These are phyloP conservation scores for Peromyscus californicus DNA, from an alignment of 2,113 vertebrate genomes.

Conservation along the genomic window DNA sequence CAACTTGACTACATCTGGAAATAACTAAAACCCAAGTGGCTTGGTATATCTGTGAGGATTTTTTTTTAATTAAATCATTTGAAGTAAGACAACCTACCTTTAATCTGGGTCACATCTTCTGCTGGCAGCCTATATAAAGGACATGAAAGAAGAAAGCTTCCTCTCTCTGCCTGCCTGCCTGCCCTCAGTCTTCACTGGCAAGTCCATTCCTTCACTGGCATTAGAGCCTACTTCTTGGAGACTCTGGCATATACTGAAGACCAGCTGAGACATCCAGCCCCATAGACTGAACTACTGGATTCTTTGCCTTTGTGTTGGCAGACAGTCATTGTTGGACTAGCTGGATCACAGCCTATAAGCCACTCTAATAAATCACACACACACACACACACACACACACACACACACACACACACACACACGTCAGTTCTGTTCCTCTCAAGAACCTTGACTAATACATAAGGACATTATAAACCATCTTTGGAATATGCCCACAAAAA, in stretches of 20 bases:
- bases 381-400: not conserved
- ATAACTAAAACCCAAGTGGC: not conserved
- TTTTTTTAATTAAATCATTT: not conserved
- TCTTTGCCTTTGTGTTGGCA: not conserved
- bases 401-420: not conserved
- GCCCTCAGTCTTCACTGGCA: not conserved
- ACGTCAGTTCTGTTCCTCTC: not conserved
- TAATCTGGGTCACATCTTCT: not conserved
- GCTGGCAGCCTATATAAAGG: not conserved
- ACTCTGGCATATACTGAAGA: not conserved
- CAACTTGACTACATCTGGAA: not conserved
- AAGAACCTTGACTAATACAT: not conserved
- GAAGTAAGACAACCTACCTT: not conserved
- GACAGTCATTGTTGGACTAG: not conserved
- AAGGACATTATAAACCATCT: not conserved
- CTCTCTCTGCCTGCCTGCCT: not conserved
- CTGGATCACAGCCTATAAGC: not conserved
- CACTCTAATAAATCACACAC: not conserved
- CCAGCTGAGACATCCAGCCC: not conserved
- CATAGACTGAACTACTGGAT: not conserved
- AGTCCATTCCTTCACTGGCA: not conserved
- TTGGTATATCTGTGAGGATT: not conserved
- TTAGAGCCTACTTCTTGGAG: not conserved
- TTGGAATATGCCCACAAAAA: not conserved
- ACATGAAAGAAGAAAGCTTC: not conserved